Conservation (phyloP, 2,888 invertebrate genomes). For the Melieria picta region DNA sequence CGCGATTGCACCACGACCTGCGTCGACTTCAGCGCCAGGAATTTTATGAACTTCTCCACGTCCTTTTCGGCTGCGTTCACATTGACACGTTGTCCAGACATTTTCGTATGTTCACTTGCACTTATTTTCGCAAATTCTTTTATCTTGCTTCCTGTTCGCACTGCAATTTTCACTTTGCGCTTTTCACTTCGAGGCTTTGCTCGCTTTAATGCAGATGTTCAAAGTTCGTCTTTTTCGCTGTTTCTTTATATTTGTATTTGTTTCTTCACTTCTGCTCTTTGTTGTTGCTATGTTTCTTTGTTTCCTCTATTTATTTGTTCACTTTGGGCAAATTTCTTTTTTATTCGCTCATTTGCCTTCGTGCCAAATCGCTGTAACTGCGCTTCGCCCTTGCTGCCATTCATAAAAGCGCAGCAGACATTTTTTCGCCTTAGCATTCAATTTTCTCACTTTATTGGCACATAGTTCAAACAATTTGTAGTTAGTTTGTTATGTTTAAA, state of each 20-base stretch:
- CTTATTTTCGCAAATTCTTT: slow-evolving; percentile 20
- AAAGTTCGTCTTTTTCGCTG: slow-evolving; percentile 28
- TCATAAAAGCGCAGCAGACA: slow-evolving; percentile 19
- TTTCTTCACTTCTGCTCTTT: slow-evolving; percentile 12
- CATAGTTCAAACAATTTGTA: neutral
- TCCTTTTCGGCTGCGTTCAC: slow-evolving; percentile 74
- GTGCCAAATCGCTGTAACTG: slow-evolving; percentile 5
- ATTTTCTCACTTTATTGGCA: neutral
- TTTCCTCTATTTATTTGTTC: slow-evolving; percentile 14
- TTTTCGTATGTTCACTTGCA: slow-evolving; percentile 43
- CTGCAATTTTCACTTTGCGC: slow-evolving; percentile 14
- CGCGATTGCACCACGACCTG: slow-evolving; percentile 94
- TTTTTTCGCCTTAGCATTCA: neutral
- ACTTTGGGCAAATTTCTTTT: slow-evolving; percentile 16
- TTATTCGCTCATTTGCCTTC: slow-evolving; percentile 13
- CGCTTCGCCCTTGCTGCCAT: slow-evolving; percentile 12
- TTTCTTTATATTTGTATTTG: slow-evolving; percentile 18
- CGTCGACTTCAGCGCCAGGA: slow-evolving; percentile 85
- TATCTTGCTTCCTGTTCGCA: slow-evolving; percentile 25
- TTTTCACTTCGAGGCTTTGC: slow-evolving; percentile 25
- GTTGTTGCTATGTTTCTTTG: slow-evolving; percentile 6
- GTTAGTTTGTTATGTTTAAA: neutral
- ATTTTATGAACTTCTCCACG: slow-evolving; percentile 89
- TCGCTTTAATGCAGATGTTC: slow-evolving; percentile 32
- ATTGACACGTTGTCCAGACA: slow-evolving; percentile 62